Evolutionary conservation across 2,888 invertebrate species (phyloP).

Genomic region (Diarsia rubi): DNA sequence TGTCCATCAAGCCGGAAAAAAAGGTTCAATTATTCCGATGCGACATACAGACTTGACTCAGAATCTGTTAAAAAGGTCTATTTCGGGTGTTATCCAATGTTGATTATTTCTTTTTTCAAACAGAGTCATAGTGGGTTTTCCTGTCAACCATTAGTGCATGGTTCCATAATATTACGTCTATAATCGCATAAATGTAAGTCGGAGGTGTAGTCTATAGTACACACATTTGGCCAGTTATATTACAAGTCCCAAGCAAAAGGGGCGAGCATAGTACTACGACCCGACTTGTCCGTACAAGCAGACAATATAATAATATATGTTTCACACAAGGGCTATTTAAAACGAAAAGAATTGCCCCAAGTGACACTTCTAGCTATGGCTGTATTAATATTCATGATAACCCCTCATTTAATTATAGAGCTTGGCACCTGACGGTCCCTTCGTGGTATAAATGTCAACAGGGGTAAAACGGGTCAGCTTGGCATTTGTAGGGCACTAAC

Average conservation of each 20-base stretch:
- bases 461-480: slow-evolving; percentile 63
- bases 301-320: slow-evolving; percentile 33
- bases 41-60: not conserved
- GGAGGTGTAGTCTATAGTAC: not conserved
- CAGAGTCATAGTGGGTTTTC: not conserved
- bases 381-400: slow-evolving; percentile 44
- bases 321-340: slow-evolving; percentile 1
- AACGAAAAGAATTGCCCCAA: slow-evolving; percentile 41
- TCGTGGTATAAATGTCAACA: slow-evolving; percentile 60
- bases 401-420: slow-evolving; percentile 60
- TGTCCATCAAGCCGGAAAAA: not conserved
- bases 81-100: not conserved
- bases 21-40: slow-evolving; percentile 3
- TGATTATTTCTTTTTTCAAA: not conserved
- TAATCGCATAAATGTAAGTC: not conserved
- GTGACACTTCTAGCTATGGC: slow-evolving; percentile 9
- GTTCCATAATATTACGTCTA: not conserved
- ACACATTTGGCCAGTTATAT: not conserved
- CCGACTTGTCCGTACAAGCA: not conserved
- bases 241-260: not conserved
- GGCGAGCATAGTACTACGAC: not conserved
- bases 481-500: slow-evolving; percentile 68
- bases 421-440: slow-evolving; percentile 48
- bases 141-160: too few species aligned
- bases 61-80: not conserved